These are phyloP conservation scores for Plutomurus gul DNA, from an alignment of 1,140 invertebrate species.

Conservation along the genomic window DNA sequence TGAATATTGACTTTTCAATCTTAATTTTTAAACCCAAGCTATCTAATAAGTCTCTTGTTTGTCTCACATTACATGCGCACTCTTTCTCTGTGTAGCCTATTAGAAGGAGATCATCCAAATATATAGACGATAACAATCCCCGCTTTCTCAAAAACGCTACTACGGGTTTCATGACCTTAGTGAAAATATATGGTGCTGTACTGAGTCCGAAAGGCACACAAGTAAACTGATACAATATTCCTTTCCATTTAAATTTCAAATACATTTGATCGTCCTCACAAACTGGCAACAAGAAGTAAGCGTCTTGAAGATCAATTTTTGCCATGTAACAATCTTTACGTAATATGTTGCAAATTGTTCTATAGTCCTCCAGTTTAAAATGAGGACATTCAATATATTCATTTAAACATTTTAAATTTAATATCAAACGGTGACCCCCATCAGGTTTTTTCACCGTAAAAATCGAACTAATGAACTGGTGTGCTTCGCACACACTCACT, in stretches of 20 bases:
- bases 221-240: slow-evolving; percentile 27
- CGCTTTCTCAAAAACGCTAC: not conserved
- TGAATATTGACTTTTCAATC: slow-evolving; percentile 30
- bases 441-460: slow-evolving; percentile 33
- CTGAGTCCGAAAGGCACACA: slow-evolving; percentile 41
- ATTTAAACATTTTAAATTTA: slow-evolving; percentile 46
- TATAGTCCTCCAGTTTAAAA: slow-evolving; percentile 48
- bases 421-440: slow-evolving; percentile 1
- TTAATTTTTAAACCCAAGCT: slow-evolving; percentile 8
- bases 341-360: slow-evolving; percentile 13
- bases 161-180: slow-evolving; percentile 36
- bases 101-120: slow-evolving; percentile 37
- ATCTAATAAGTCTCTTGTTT: not conserved
- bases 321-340: not conserved
- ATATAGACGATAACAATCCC: not conserved
- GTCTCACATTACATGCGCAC: not conserved
- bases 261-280: slow-evolving; percentile 31
- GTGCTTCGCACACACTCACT: too few species aligned
- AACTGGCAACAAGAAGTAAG: slow-evolving; percentile 41
- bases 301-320: slow-evolving; percentile 43
- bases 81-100: not conserved
- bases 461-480: slow-evolving; percentile 32
- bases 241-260: slow-evolving; percentile 36
- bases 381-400: slow-evolving; percentile 29
- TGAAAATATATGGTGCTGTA: slow-evolving; percentile 36